These are phyloP conservation scores for Phrynosoma blainvillii DNA, from an alignment of 2,113 vertebrate genomes.

Conservation along the genomic window DNA sequence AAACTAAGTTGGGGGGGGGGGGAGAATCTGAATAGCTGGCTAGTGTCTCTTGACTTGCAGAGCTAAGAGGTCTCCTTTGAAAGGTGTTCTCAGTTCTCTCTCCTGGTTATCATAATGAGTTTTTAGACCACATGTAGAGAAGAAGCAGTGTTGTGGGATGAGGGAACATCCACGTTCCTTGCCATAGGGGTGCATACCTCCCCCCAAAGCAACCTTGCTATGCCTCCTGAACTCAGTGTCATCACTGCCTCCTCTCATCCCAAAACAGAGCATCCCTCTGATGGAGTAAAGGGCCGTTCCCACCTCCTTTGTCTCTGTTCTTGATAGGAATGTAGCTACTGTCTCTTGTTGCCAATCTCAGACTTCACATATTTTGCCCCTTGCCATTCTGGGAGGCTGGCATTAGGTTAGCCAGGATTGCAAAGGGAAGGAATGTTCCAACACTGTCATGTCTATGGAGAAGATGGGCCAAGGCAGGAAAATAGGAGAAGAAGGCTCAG, in stretches of 20 bases:
- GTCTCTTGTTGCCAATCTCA: not conserved
- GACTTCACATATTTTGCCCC: not conserved
- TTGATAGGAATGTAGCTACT: not conserved
- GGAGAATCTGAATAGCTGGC: not conserved
- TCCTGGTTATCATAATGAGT: not conserved
- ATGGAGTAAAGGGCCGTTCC: not conserved
- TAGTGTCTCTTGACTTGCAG: not conserved
- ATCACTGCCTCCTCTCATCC: not conserved
- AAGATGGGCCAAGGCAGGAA: not conserved
- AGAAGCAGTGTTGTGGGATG: too few relatives aligned
- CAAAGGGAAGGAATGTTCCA: not conserved
- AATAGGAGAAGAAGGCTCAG: not conserved
- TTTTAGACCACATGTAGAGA: not conserved
- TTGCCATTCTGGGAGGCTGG: not conserved
- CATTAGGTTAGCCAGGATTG: not conserved
- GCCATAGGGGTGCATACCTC: too few relatives aligned
- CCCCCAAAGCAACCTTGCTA: not conserved
- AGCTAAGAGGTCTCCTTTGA: not conserved
- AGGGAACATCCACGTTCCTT: too few relatives aligned
- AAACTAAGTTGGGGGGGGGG: too few relatives aligned
- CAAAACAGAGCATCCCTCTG: not conserved
- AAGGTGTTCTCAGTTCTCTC: not conserved
- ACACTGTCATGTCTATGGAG: not conserved
- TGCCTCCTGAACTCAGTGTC: not conserved
- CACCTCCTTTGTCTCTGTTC: not conserved